Evolutionary conservation across 2,888 invertebrate genomes (phyloP).

Genomic region (Cantharis nigra): DNA sequence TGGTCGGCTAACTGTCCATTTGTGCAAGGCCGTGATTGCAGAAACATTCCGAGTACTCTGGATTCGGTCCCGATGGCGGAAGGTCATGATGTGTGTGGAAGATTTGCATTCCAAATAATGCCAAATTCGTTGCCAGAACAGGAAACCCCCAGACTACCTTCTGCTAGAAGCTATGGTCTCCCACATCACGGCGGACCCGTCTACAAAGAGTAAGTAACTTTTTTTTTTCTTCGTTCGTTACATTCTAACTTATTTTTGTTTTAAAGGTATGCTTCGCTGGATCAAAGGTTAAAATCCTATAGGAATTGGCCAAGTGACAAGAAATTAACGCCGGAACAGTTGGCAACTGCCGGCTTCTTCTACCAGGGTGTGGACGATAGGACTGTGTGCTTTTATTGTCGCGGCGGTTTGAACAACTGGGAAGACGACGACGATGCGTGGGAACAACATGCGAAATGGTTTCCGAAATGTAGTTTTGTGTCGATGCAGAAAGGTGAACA

Average conservation of each 20-base stretch:
- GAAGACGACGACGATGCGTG: slow-evolving; percentile 89
- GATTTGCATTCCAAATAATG: slow-evolving; percentile 50
- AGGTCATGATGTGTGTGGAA: slow-evolving; percentile 51
- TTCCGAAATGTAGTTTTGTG: slow-evolving; percentile 84
- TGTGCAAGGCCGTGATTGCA: slow-evolving; percentile 56
- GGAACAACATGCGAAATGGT: slow-evolving; percentile 94
- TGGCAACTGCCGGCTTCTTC: slow-evolving; percentile 91
- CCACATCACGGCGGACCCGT: slow-evolving; percentile 43
- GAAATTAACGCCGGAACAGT: slow-evolving; percentile 76
- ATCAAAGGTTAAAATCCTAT: slow-evolving; percentile 73
- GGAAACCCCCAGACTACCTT: slow-evolving; percentile 39
- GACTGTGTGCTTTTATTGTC: slow-evolving; percentile 92
- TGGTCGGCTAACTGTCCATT: slow-evolving; percentile 85
- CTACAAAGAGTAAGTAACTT: slow-evolving; percentile 59
- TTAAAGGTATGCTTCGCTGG: slow-evolving; percentile 64
- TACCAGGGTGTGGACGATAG: slow-evolving; percentile 89
- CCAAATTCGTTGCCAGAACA: slow-evolving; percentile 53
- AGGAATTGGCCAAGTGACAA: slow-evolving; percentile 81
- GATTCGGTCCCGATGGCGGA: slow-evolving; percentile 39
- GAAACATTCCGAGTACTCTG: slow-evolving; percentile 20
- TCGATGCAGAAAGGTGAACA: slow-evolving; percentile 78
- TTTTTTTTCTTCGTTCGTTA: background rate
- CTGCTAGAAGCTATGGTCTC: slow-evolving; percentile 40
- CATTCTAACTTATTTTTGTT: background rate
- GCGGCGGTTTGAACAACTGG: slow-evolving; percentile 94